Conservation (phyloP, 2,113 vertebrate genomes). For the Prietella phreatophila region DNA sequence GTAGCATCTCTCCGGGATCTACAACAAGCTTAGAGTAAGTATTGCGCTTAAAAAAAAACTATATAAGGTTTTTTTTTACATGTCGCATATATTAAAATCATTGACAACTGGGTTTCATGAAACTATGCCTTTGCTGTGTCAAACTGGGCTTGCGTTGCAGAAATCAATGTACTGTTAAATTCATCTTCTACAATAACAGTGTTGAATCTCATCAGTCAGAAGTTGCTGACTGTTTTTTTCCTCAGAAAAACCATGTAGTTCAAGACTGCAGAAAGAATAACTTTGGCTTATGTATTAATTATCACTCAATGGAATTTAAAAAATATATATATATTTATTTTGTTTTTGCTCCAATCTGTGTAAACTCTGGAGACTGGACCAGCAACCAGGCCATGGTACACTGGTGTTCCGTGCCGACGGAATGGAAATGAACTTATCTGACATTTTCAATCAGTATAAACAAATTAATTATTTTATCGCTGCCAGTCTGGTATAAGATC, state of each 20-base stretch:
- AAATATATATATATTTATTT: no score
- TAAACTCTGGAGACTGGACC: background rate
- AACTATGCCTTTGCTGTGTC: background rate
- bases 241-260: background rate
- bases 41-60: background rate
- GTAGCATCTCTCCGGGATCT: constrained; percentile 70
- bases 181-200: background rate
- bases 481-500: no score
- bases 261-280: background rate
- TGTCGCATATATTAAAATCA: background rate
- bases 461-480: no score
- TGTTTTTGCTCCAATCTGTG: background rate
- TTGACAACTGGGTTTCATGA: background rate
- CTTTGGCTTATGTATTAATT: background rate
- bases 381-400: background rate
- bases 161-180: background rate
- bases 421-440: no score
- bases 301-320: background rate
- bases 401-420: no score
- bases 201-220: no score
- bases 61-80: no score
- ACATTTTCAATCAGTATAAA: no score
- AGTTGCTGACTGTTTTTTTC: no score
- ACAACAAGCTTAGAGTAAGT: constrained; percentile 17
- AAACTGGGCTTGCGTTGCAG: background rate